These are phyloP conservation scores for Ploceus nigricollis DNA, from an alignment of 2,113 vertebrate species.

Conservation along the genomic window DNA sequence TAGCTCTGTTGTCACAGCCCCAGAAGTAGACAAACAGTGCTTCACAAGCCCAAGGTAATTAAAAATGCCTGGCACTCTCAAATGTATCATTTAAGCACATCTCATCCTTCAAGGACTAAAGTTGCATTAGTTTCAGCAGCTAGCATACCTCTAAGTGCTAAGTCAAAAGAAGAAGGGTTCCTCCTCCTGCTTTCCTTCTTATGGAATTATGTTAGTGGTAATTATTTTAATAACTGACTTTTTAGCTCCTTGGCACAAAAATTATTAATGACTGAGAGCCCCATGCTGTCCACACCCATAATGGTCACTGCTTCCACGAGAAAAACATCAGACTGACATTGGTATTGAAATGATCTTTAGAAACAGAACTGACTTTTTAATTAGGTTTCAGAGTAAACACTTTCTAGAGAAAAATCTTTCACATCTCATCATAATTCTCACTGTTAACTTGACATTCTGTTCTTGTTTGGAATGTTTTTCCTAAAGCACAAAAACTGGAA, in stretches of 20 bases:
- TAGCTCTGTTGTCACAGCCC: neutral
- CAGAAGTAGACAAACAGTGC: neutral
- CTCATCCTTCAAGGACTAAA: neutral
- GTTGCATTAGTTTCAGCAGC: neutral
- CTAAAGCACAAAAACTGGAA: neutral
- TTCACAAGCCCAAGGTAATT: neutral
- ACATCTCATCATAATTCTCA: neutral
- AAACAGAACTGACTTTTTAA: constrained; percentile 25
- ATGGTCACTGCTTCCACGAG: neutral
- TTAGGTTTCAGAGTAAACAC: constrained; percentile 26
- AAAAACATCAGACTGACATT: neutral
- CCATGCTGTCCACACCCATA: neutral
- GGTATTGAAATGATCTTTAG: neutral
- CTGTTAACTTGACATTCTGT: constrained; percentile 11
- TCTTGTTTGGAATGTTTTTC: constrained; percentile 14
- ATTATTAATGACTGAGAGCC: neutral
- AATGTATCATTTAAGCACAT: neutral
- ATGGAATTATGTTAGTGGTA: neutral
- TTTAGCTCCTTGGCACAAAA: neutral
- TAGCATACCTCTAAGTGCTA: neutral
- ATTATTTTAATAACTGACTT: neutral
- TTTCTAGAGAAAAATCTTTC: constrained; percentile 14
- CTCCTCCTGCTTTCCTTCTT: neutral
- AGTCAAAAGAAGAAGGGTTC: neutral
- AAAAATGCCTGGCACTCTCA: neutral